These are phyloP conservation scores for Pyrrhosoma nymphula DNA, from an alignment of 2,888 invertebrate genomes.

Conservation along the genomic window DNA sequence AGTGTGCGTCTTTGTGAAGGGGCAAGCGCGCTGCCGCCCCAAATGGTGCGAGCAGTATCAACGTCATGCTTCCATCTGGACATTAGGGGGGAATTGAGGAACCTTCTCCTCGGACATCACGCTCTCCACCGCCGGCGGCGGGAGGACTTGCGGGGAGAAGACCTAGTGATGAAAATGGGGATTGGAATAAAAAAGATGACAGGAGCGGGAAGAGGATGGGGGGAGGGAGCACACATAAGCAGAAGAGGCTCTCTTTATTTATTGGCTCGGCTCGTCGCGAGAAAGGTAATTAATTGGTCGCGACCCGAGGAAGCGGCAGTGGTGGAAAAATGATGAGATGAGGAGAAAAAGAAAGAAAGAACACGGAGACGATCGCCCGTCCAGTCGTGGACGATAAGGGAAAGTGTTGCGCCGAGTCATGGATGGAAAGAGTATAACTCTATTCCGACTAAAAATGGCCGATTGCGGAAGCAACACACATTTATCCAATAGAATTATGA, in stretches of 20 bases:
- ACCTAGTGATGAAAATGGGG: not conserved
- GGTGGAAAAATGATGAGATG: not conserved
- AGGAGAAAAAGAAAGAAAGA: not conserved
- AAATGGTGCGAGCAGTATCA: not conserved
- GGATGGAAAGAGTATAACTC: not conserved
- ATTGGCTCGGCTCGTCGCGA: constrained; percentile 12
- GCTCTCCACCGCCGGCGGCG: not conserved
- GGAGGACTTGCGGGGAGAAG: not conserved
- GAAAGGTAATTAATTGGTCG: constrained; percentile 34
- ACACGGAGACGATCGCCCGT: not conserved
- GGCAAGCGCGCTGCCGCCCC: not conserved
- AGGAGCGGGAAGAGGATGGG: not conserved
- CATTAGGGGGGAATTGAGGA: not conserved
- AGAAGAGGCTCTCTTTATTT: not conserved
- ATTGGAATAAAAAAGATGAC: not conserved
- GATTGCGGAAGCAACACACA: not conserved
- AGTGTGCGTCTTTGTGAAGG: too few species aligned
- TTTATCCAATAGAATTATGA: too few species aligned
- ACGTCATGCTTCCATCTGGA: not conserved
- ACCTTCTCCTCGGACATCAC: not conserved
- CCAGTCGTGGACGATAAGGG: constrained; percentile 2
- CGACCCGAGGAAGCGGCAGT: not conserved
- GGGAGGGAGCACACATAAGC: not conserved
- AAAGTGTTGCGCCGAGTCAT: constrained; percentile 22
- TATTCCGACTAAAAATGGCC: constrained; percentile 7